A percentile compares a stretch with the other conserved stretches of the same genome.
phyloP scores from a whole-genome alignment of 1,140 invertebrate species.

The Hetaerina americana region DNA sequence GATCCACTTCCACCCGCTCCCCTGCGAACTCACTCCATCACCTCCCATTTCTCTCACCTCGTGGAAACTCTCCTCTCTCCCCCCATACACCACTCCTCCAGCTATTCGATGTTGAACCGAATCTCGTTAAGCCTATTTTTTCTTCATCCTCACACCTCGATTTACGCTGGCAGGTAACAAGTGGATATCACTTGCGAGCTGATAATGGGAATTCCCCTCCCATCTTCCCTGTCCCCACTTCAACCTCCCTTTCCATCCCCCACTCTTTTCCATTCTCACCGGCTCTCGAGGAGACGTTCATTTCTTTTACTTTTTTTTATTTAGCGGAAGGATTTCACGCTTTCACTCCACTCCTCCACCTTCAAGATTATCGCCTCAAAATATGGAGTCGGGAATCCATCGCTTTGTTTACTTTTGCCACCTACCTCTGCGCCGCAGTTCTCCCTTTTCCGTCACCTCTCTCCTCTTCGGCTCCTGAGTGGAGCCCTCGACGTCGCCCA shows the following conservation, averaged over 20 bases:
- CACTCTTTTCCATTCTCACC: too few relatives aligned
- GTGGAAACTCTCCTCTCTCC: not conserved
- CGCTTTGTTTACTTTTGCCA: not conserved
- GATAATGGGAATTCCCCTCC: not conserved
- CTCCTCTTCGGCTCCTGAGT: too few relatives aligned
- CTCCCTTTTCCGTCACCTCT: too few relatives aligned
- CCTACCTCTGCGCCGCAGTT: not conserved
- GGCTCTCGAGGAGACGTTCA: not conserved
- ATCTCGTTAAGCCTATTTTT: not conserved
- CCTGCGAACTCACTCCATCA: too few relatives aligned
- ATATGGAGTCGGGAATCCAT: not conserved
- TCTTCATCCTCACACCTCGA: not conserved
- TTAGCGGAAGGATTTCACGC: not conserved
- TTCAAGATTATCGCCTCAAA: not conserved
- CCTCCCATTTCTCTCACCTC: too few relatives aligned
- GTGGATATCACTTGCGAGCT: not conserved
- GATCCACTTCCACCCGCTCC: too few relatives aligned
- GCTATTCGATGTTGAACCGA: not conserved
- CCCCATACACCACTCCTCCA: not conserved
- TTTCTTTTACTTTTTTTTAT: not conserved
- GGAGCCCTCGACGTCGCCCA: too few relatives aligned
- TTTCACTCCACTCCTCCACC: not conserved
- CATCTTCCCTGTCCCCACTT: too few relatives aligned
- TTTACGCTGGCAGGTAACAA: not conserved
- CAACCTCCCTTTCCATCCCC: too few relatives aligned